Base-by-base conservation (phyloP, 2,888 invertebrate species). In the Anticlea derivata region DNA sequence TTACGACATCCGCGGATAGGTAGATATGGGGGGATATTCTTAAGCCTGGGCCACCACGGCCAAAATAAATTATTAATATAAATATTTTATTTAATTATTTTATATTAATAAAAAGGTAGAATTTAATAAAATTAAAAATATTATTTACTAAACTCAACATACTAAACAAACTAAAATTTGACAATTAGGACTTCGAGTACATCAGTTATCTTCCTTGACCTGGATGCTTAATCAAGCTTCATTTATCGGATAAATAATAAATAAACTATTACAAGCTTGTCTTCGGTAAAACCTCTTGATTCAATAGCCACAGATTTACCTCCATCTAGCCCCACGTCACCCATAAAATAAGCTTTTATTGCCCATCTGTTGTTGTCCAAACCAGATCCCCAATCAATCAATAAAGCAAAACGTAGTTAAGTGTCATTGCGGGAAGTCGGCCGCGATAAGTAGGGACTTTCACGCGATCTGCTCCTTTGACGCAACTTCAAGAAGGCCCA, bases 351-450 rank as follows among this genome's bases (percentile, higher is more conserved):
- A 40, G 44, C 50, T 50, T 55, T 55, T 50, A 50, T 55, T 51
- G 47, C 20, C 50, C 48, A 51, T 44, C 51, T 51, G 47, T 46
- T 33, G 40, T 43, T 54, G 53, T 48, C 52, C 58, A 54, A 60
- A 64, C 58, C 67, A 65, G 53, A 61, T 68, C 75, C 69, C 69
- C 71, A 75, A 82, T 83, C 78, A 80, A 80, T 80, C 71, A 63
- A 60, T 64, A 62, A 63, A 76, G 69, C 61, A 68, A 73, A 75
- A 76, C 49, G 75, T 68, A 77, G 79, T 80, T 81, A 83, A 83
- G 79, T 84, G 79, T 80, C 79, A 75, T 75, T 74, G 66, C 65
- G 66, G 63, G 71, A 84, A 83, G 67, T 80, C 79, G 64, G 61
- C 54, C 61, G 58, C 67, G 86, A 84, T 84, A 84, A 81, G 73